Base-by-base conservation (phyloP, 2,888 invertebrate species). In the Xylocampa areola region DNA sequence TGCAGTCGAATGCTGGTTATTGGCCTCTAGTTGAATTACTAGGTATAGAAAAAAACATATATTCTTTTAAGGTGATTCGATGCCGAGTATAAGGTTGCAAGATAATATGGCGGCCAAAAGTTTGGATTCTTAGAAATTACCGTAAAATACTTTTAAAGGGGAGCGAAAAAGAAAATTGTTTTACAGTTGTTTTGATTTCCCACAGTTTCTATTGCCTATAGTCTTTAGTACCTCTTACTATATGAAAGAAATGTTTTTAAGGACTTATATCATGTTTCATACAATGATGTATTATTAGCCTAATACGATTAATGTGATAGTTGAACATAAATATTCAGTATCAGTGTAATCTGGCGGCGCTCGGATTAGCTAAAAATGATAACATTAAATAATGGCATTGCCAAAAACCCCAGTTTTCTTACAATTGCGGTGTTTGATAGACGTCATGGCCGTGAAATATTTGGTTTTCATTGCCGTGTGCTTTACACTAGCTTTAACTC, bases 91-190 rank as follows among this genome's bases (percentile, higher is more conserved):
- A n/a, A n/a, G n/a, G n/a, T n/a, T n/a, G n/a, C n/a, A 89, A 88
- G 84, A 86, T 90, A 90, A 88, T 86, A 86, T 85, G 81, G 81
- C 80, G 82, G 82, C 86, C 90, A 90, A 87, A 84, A 87, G 84
- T 89, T 91, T 79, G 80, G 82, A 81, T 85, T 90, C 89, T 88
- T 85, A 84, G 82, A 88, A 89, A 91, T 92, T 91, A 91, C 87
- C 82, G 83, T 85, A 81, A 86, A 89, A 89, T 86, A 87, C 85
- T 88, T 89, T 84, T 71, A 80, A 77, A 85, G 79, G 84, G 85
- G 84, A 79, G 72, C 60, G 66, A 77, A 71, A 68, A 76, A 65
- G 72, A 75, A 84, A 85, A 86, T 83, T 86, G 79, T 84, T 88
- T 86, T 78, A 77, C 74, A 79, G 81, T 81, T 84, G 75, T 83